Base-by-base conservation (phyloP, 2,113 vertebrate species). In the Mustela lutreola region DNA sequence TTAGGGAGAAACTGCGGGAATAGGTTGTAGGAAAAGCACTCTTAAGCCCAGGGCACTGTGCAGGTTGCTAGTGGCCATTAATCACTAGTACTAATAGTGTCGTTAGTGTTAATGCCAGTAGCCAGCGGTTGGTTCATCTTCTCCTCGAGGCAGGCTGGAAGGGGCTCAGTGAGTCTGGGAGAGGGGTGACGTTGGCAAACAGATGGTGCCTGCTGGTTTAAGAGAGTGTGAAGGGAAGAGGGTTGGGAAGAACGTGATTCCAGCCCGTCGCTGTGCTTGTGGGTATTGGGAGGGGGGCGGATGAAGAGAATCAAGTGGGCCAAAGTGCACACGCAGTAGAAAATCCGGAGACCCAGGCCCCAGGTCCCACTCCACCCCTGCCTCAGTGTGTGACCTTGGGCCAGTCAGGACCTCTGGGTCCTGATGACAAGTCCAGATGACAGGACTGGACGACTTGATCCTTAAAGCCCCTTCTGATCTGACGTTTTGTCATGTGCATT, bases 401-500 rank as follows among this genome's bases (percentile, higher is more conserved):
- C 70, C 75, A 19, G 0, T 83, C 45, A 81, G 12, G 24, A 22
- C 79, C 22, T 45, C 75, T 48, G n/a, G 36, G 42, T 83, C 24
- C 45, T 42, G 60, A 26, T 62, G 60, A 62, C 42, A 15, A 39
- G 65, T 65, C 70, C 21, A 91, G 50, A 14, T 14, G 31, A 89
- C 50, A 63, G 36, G 21, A 16, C 42, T 80, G 83, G 58, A 7
- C 26, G 28, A 14, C 36, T 4, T 80, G 36, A 45, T 56, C 70
- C 58, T 22, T 33, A 5, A 56, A 26, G 36, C 78, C 12, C 22
- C 58, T 96, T 92, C 58, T 76, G 67, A 8, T 62, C 83, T 95
- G 87, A 91, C 48, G 56, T 83, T 92, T 62, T 70, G n/a, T 87
- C 67, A 36, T 28, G 56, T 93, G 21, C 39, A 53, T 67, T 93